A percentile compares a stretch with the other conserved stretches of the same genome.
These are phyloP conservation scores for Psittacula derbiana DNA, from an alignment of 2,797 vertebrate species.

Conservation along the genomic window DNA sequence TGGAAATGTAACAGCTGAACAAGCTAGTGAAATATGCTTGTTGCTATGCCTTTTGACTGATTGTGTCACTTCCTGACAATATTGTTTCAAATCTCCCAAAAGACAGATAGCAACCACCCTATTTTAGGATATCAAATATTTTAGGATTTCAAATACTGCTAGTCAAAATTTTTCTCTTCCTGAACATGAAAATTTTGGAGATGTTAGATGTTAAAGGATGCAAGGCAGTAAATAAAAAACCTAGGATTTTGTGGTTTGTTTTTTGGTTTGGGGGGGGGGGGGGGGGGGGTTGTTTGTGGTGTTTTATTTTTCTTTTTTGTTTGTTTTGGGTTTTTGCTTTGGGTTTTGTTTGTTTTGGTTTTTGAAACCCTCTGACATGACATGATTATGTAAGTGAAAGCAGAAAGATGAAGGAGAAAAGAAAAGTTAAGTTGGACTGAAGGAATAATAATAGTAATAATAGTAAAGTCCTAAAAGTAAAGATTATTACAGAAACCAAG, in stretches of 20 bases:
- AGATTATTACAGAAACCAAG: not conserved
- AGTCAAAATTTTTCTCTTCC: not conserved
- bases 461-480: not conserved
- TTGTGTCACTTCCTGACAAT: not conserved
- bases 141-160: not conserved
- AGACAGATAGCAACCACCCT: not conserved
- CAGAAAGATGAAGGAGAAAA: not conserved
- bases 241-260: not conserved
- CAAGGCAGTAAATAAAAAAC: not conserved
- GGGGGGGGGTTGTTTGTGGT: not conserved
- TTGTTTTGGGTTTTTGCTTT: not conserved
- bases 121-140: not conserved
- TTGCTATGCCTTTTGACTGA: not conserved
- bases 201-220: not conserved
- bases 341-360: not conserved
- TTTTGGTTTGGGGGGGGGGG: not conserved
- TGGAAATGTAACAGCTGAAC: not conserved
- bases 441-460: not conserved
- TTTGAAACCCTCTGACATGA: not conserved
- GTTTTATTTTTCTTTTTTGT: rapidly evolving
- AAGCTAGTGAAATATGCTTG: not conserved
- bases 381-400: not conserved
- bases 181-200: not conserved
- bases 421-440: not conserved
- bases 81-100: not conserved